These are phyloP conservation scores for Epinephelus cyanopodus DNA, from an alignment of 2,113 vertebrate species.

Conservation along the genomic window DNA sequence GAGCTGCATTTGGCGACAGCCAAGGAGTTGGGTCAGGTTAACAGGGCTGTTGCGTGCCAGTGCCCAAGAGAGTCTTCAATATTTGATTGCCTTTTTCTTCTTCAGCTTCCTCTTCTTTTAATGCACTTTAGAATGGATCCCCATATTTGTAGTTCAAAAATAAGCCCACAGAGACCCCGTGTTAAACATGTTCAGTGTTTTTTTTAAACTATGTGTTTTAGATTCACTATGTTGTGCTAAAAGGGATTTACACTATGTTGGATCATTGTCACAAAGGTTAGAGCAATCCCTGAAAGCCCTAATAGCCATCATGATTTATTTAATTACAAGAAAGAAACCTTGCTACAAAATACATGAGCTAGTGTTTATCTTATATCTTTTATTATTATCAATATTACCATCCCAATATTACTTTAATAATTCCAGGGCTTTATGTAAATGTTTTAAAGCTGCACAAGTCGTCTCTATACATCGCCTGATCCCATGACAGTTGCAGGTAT, in stretches of 20 bases:
- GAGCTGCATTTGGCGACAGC: slow-evolving; percentile 70
- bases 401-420: slow-evolving; percentile 12
- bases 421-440: background rate
- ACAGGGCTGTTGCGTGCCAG: slow-evolving; percentile 73
- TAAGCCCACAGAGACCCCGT: background rate
- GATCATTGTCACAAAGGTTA: background rate
- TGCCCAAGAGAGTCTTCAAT: slow-evolving; percentile 76
- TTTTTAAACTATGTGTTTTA: background rate
- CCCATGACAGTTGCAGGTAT: background rate
- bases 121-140: slow-evolving; percentile 50
- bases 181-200: background rate
- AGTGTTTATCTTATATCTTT: slow-evolving; percentile 13
- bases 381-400: background rate
- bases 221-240: background rate
- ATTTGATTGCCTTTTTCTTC: slow-evolving; percentile 75
- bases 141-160: slow-evolving; percentile 41
- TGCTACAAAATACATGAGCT: slow-evolving; percentile 8
- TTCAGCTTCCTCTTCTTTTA: slow-evolving; percentile 63
- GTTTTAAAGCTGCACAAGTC: background rate
- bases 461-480: background rate
- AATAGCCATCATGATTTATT: background rate
- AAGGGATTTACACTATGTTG: background rate
- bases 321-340: background rate
- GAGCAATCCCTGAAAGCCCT: background rate
- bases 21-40: slow-evolving; percentile 69